These are phyloP conservation scores for Orthonyx spaldingii DNA, from an alignment of 2,113 vertebrate genomes.

Conservation along the genomic window DNA sequence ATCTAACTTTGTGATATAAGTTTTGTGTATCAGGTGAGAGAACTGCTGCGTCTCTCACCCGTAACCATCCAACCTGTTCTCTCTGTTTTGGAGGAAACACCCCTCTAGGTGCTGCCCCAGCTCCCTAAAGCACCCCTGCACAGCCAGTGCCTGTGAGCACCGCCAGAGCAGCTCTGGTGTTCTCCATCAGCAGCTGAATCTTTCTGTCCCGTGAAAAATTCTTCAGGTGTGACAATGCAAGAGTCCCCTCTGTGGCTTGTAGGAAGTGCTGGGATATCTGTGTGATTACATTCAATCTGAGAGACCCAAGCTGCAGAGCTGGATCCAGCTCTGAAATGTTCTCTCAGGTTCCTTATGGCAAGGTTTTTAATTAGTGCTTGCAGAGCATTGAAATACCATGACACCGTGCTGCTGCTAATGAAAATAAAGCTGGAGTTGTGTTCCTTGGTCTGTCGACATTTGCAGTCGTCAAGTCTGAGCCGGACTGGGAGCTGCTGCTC, in stretches of 20 bases:
- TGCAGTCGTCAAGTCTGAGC: neutral
- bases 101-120: neutral
- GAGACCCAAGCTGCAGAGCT: neutral
- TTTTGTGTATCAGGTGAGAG: neutral
- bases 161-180: neutral
- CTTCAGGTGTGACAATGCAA: neutral
- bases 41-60: neutral
- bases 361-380: neutral
- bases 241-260: neutral
- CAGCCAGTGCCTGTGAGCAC: neutral
- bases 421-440: neutral
- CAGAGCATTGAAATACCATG: neutral
- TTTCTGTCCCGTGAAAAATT: neutral
- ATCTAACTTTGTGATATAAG: neutral
- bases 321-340: neutral
- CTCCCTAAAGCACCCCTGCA: accelerated
- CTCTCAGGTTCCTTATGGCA: neutral
- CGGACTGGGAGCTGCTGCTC: neutral
- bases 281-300: neutral
- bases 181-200: neutral
- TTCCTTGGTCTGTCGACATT: constrained; percentile 17
- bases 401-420: neutral
- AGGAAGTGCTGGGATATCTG: neutral
- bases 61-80: accelerated
- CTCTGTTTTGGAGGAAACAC: accelerated